Percentiles rank a stretch among this genome's conserved stretches.
Conservation (phyloP, 2,113 vertebrate genomes). For the Spilogale gracilis region DNA sequence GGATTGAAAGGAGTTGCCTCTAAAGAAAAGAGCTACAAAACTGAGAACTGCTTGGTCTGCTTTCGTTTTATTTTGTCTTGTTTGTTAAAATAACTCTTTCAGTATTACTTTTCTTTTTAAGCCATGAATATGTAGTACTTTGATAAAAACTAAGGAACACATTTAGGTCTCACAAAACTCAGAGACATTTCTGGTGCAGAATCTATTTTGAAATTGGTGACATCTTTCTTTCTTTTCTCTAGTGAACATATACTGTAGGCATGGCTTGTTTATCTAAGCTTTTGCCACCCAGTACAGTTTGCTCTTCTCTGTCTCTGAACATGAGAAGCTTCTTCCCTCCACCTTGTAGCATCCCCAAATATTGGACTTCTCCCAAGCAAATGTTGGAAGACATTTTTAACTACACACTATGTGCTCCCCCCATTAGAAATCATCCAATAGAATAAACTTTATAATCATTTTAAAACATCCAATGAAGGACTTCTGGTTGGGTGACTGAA, state of each 20-base stretch:
- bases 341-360: background rate
- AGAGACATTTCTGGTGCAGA: background rate
- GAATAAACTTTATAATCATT: background rate
- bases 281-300: background rate
- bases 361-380: constrained; percentile 6
- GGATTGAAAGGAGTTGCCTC: background rate
- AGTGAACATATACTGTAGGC: background rate
- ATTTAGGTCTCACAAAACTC: background rate
- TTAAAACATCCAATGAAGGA: background rate
- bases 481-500: background rate
- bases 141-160: constrained; percentile 25
- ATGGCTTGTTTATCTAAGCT: background rate
- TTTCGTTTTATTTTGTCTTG: background rate
- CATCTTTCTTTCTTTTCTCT: background rate
- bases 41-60: background rate
- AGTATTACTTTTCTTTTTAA: constrained; percentile 21
- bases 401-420: background rate
- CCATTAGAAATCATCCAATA: background rate
- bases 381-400: background rate
- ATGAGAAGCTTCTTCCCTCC: background rate
- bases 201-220: constrained; percentile 19
- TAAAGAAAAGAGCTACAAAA: background rate
- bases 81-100: background rate
- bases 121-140: background rate
- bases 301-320: background rate